A percentile compares a stretch with the other conserved stretches of the same genome.
These are phyloP conservation scores for Ctenochaetus hawaiiensis DNA, from an alignment of 2,797 vertebrate species.

Conservation along the genomic window DNA sequence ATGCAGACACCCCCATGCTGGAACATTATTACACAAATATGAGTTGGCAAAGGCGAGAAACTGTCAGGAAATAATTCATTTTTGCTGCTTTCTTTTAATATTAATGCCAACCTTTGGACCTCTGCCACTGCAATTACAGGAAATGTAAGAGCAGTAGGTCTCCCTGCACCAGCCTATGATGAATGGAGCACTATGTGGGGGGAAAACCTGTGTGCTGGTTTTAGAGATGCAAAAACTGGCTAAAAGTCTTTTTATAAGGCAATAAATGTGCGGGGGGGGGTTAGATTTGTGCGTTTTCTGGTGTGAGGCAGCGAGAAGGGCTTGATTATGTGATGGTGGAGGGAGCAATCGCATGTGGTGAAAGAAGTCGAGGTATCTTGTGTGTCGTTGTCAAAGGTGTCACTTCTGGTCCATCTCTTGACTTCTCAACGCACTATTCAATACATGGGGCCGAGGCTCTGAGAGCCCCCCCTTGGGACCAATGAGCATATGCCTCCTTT, in stretches of 20 bases:
- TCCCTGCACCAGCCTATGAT: conserved; percentile 89
- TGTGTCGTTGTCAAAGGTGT: conserved; percentile 80
- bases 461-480: conserved; percentile 67
- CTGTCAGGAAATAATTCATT: conserved; percentile 93
- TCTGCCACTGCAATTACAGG: conserved; percentile 92
- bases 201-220: conserved; percentile 88
- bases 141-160: conserved; percentile 89
- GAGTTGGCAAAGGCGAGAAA: conserved; percentile 51
- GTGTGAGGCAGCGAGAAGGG: conserved; percentile 71
- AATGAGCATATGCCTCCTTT: conserved; percentile 68
- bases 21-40: conserved; percentile 67
- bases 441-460: conserved; percentile 75
- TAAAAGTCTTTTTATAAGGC: conserved; percentile 87
- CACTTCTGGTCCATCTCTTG: conserved; percentile 77
- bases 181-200: conserved; percentile 97
- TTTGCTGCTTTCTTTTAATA: conserved; percentile 78
- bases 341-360: conserved; percentile 71
- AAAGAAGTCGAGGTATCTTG: conserved; percentile 61
- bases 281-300: conserved; percentile 73
- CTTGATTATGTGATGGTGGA: conserved; percentile 77
- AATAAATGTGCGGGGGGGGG: conserved; percentile 82
- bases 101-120: conserved; percentile 91
- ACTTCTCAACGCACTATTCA: conserved; percentile 77
- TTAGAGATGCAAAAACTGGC: conserved; percentile 89
- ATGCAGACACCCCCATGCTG: conserved; percentile 50